These are phyloP conservation scores for Ictalurus punctatus DNA, from an alignment of 2,113 vertebrate species.

Conservation along the genomic window DNA sequence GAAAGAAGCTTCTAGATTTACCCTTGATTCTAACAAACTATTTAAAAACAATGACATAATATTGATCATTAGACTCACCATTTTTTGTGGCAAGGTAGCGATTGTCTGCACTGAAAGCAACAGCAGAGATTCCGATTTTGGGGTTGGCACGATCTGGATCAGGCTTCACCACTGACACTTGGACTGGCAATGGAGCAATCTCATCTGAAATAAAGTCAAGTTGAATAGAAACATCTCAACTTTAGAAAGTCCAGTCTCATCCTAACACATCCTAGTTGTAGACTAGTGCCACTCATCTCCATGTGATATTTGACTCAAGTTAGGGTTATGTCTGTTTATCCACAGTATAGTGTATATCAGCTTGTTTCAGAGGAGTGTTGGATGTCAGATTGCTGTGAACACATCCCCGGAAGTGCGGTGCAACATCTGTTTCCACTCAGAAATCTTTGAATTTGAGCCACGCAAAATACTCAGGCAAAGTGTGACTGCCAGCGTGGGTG, in stretches of 20 bases:
- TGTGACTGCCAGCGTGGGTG: neutral
- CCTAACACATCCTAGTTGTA: neutral
- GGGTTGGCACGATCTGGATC: slow-evolving; percentile 89
- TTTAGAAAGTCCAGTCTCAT: neutral
- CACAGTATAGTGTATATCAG: neutral
- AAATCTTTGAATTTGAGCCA: neutral
- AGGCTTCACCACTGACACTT: slow-evolving; percentile 83
- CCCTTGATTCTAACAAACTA: neutral
- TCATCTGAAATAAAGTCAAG: slow-evolving; percentile 76
- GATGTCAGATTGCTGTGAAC: neutral
- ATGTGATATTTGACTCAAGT: neutral
- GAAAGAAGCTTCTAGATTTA: neutral
- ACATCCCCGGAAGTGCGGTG: neutral
- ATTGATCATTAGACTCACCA: slow-evolving; percentile 67
- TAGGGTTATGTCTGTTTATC: no score
- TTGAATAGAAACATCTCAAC: neutral
- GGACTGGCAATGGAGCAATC: slow-evolving; percentile 74
- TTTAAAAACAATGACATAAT: neutral
- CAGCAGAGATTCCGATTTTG: slow-evolving; percentile 83
- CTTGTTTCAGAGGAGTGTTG: neutral
- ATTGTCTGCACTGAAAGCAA: slow-evolving; percentile 91
- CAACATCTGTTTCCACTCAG: neutral
- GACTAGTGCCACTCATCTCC: neutral
- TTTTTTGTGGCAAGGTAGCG: slow-evolving; percentile 91
- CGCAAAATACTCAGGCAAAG: neutral